Percentiles rank a stretch among this genome's conserved stretches.
Evolutionary conservation across 2,797 vertebrate species (phyloP).

Genomic region (Coregonus ussuriensis): DNA sequence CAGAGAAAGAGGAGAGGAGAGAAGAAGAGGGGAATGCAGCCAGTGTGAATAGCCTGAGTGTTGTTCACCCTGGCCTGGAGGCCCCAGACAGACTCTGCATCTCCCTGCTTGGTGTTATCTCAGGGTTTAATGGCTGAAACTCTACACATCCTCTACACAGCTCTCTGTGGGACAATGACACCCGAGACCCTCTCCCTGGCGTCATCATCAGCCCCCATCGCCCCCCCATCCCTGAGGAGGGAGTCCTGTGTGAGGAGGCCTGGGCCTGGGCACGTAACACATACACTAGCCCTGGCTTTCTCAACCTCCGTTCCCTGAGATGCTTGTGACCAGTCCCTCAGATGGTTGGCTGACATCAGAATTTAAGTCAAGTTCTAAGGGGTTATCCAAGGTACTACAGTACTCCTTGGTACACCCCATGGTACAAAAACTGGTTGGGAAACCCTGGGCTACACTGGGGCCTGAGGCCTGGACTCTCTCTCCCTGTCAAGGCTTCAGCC

Average conservation of each 20-base stretch:
- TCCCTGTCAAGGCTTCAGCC: background rate
- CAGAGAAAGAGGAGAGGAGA: background rate
- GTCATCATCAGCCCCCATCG: background rate
- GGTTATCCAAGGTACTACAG: no score
- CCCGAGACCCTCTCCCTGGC: background rate
- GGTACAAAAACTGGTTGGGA: slow-evolving; percentile 11
- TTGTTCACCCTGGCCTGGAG: slow-evolving; percentile 7
- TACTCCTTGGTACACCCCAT: no score
- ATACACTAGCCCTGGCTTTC: background rate
- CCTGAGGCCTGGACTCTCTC: slow-evolving; percentile 1
- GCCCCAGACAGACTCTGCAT: background rate
- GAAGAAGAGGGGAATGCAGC: background rate
- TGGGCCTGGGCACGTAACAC: background rate
- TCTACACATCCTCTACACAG: background rate
- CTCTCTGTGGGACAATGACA: slow-evolving; percentile 18
- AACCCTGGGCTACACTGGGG: background rate
- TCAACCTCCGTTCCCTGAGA: no score
- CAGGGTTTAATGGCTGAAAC: slow-evolving; percentile 14
- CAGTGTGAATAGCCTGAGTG: background rate
- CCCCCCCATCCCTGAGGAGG: background rate
- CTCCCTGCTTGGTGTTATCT: background rate
- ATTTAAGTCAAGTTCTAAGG: no score
- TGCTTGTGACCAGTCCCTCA: background rate
- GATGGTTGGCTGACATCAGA: slow-evolving; percentile 19
- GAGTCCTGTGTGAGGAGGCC: background rate